A percentile compares a stretch with the other conserved stretches of the same genome.
Conservation (phyloP, 2,113 vertebrate species). For the Syrrhaptes paradoxus region DNA sequence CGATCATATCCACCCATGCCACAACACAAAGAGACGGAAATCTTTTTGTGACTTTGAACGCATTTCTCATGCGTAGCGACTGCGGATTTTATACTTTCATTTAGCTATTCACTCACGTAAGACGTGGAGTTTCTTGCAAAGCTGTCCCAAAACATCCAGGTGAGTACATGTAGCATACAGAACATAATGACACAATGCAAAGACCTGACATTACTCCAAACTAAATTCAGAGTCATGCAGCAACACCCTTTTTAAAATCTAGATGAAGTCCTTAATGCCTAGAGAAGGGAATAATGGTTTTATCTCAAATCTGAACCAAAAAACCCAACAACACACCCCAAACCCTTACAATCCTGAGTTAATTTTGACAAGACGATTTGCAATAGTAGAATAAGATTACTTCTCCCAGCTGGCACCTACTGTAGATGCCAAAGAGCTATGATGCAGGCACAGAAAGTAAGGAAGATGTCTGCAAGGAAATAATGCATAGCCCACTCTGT, state of each 20-base stretch:
- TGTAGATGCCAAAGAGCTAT: not conserved
- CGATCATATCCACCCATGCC: accelerated
- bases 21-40: accelerated
- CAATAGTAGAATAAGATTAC: not conserved
- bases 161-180: not conserved
- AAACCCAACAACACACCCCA: accelerated
- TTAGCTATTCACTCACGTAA: accelerated
- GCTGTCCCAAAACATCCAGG: not conserved
- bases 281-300: not conserved
- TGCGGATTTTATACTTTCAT: not conserved
- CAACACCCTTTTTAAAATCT: not conserved
- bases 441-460: not conserved
- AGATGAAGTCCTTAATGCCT: not conserved
- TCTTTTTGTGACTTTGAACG: not conserved
- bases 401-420: not conserved
- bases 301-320: not conserved
- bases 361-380: not conserved
- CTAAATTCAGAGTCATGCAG: not conserved
- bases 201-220: not conserved
- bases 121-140: not conserved
- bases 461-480: not conserved
- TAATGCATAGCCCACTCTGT: not conserved
- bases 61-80: accelerated
- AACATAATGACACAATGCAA: not conserved
- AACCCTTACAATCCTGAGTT: not conserved